Percentiles rank a stretch among this genome's conserved stretches.
Conservation (phyloP, 2,113 vertebrate genomes). For the Stegastes partitus region DNA sequence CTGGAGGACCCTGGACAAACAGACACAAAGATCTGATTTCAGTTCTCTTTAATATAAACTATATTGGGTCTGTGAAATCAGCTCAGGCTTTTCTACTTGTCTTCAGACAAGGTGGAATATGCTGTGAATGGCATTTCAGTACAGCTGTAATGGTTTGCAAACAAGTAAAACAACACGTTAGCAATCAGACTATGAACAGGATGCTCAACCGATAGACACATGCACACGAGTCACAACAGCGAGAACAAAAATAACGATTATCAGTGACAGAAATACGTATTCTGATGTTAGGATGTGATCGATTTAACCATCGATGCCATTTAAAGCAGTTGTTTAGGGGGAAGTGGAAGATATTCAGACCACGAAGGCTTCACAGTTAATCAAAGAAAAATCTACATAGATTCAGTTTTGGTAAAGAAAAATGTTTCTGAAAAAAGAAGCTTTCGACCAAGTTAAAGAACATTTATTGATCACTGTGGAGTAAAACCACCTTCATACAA, state of each 20-base stretch:
- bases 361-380: background rate
- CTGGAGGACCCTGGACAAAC: conserved; percentile 82
- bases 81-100: background rate
- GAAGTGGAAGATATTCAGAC: background rate
- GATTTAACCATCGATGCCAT: background rate
- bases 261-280: background rate
- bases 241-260: background rate
- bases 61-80: background rate
- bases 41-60: background rate
- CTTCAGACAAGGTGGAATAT: too few species aligned
- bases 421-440: too few species aligned
- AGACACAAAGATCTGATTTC: background rate
- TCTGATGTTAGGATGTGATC: conserved; percentile 11
- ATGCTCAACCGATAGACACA: conserved; percentile 47
- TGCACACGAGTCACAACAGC: conserved; percentile 51
- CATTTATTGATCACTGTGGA: too few species aligned
- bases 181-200: conserved; percentile 21
- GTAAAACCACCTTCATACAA: too few species aligned
- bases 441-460: too few species aligned
- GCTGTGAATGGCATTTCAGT: background rate
- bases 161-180: conserved; percentile 39
- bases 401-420: too few species aligned
- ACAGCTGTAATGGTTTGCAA: background rate
- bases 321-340: background rate
- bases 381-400: too few species aligned